Conservation (phyloP, 2,797 vertebrate species). For the Schizopygopsis pylzovi region DNA sequence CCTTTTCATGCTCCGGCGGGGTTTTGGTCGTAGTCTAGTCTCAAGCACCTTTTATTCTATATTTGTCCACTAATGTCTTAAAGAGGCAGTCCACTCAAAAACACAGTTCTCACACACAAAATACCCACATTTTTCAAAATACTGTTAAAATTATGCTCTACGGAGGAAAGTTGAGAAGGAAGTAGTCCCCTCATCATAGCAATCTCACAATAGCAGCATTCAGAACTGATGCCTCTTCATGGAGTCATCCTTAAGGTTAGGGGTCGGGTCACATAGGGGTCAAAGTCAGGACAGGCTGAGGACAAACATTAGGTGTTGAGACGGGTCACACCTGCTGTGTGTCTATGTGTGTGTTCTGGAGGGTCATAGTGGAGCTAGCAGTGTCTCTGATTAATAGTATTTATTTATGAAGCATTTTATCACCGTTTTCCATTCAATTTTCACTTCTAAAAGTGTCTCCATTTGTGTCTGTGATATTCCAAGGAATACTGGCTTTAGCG, state of each 20-base stretch:
- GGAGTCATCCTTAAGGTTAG: background rate
- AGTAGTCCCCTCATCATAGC: background rate
- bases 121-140: background rate
- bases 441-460: background rate
- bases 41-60: background rate
- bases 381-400: background rate
- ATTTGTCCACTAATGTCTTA: background rate
- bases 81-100: background rate
- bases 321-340: slow-evolving; percentile 6
- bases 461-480: background rate
- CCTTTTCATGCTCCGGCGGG: background rate
- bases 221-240: background rate
- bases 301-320: slow-evolving; percentile 21
- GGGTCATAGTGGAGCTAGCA: background rate
- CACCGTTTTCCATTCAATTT: background rate
- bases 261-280: slow-evolving; percentile 12
- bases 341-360: background rate
- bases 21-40: background rate
- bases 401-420: slow-evolving; percentile 18
- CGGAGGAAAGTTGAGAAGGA: background rate
- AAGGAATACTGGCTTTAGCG: slow-evolving; percentile 6
- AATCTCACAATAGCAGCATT: background rate
- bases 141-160: background rate
- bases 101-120: background rate
- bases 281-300: slow-evolving; percentile 45